Evolutionary conservation across 1,140 invertebrate genomes (phyloP), one percentile per base, ranked within the genome.

Genomic region (Drosophila carrolli): DNA sequence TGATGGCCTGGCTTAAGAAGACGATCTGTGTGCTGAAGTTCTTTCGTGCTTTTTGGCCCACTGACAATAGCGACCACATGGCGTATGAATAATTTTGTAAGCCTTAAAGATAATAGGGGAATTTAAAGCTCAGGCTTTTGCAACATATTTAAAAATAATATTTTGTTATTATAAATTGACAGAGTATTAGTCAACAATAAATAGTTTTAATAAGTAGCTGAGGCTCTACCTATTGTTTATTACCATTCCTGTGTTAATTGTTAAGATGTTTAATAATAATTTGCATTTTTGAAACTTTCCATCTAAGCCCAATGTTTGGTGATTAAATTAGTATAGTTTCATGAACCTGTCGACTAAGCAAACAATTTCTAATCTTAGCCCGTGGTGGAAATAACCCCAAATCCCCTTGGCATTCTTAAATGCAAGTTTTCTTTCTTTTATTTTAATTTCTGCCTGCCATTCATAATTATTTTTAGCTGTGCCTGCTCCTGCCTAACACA

Each of bases 391-490:
- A 13, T 29, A 55, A 23, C 14, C 40, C 38, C 32, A 38, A 65
- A 47, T 9, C 23, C 35, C 55, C 19, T 13, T 48, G 50, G 13
- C 4, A 16, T 16, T 50, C 10, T 44, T 16, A 13, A 41, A 47
- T n/a, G 11, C 38, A 50, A 57, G 44, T 58, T 71, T 55, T 38
- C 66, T 29, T 67, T 71, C 68, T 50, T 58, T 72, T 72, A 74
- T 74, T 74, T 74, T 53, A 47, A 67, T 67, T 67, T 54, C 29
- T 23, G 61, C 55, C 51, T 79, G 76, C 61, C 76, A 79, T 79
- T 79, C 68, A 79, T 79, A 79, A 79, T 79, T 79, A 79, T 79
- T 79, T 79, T 74, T 59, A 58, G 68, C 66, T 71, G 44, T 41
- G 54, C 53, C 68, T 73, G 67, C 67, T 54, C 38, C 77, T 63